phyloP scores from a whole-genome alignment of 2,888 invertebrate species.

The Erebia aethiops region DNA sequence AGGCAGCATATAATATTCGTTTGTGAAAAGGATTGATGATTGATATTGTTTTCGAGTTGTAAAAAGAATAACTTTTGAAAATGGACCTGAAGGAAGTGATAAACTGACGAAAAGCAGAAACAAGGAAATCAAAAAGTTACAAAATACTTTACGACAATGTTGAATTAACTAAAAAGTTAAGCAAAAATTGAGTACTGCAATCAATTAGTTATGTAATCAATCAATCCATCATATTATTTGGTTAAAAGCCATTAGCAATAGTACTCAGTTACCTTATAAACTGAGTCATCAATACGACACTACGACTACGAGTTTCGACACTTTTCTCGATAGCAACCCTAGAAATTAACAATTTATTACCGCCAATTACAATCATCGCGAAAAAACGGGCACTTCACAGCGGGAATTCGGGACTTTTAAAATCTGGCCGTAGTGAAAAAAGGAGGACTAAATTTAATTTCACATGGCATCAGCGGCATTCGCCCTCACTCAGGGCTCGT shows the following conservation, averaged over 20 bases:
- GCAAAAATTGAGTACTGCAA: no score
- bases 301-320: no score
- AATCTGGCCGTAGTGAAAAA: conserved; percentile 72
- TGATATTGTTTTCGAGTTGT: background rate
- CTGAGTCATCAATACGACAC: background rate
- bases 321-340: background rate
- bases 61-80: no score
- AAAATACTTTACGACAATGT: no score
- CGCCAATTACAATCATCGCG: conserved; percentile 77
- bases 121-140: no score
- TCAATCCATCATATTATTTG: no score
- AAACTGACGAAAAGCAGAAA: no score
- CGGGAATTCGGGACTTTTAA: conserved; percentile 70
- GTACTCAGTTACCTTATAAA: background rate
- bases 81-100: no score
- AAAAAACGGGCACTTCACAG: conserved; percentile 63
- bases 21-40: conserved; percentile 53
- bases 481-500: conserved; percentile 52
- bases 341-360: conserved; percentile 75
- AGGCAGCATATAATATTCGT: background rate
- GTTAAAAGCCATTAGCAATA: background rate
- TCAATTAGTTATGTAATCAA: no score
- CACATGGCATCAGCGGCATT: conserved; percentile 75
- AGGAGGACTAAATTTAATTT: conserved; percentile 72
- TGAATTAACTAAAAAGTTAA: no score